Evolutionary conservation across 2,888 invertebrate genomes (phyloP).

Genomic region (Antheraea yamamai): DNA sequence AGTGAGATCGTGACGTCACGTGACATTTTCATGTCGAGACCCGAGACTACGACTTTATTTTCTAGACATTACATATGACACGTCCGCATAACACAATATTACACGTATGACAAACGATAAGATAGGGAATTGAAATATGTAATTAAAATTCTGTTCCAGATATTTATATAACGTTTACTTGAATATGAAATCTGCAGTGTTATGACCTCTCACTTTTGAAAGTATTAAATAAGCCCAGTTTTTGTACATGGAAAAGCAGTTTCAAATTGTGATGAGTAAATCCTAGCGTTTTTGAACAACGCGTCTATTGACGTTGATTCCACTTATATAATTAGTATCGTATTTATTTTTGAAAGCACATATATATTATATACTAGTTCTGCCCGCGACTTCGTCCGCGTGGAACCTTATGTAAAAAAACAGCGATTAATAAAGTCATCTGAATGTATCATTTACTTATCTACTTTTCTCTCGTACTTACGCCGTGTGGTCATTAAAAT

Average conservation of each 20-base stretch:
- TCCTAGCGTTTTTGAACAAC: background rate
- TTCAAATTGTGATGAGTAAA: background rate
- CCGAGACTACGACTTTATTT: background rate
- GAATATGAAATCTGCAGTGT: background rate
- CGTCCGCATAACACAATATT: background rate
- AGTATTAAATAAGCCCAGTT: background rate
- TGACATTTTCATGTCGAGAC: conserved; percentile 9
- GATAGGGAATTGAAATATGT: background rate
- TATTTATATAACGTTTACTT: background rate
- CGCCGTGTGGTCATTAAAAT: too few relatives aligned
- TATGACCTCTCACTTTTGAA: background rate
- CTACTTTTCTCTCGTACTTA: too few relatives aligned
- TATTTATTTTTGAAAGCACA: too few relatives aligned
- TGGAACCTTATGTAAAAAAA: too few relatives aligned
- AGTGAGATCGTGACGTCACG: conserved; percentile 10
- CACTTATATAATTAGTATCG: background rate
- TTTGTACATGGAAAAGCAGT: background rate
- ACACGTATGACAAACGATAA: background rate
- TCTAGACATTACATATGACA: background rate
- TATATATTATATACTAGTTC: too few relatives aligned
- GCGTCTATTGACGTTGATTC: background rate
- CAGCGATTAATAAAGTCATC: too few relatives aligned
- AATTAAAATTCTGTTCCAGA: background rate
- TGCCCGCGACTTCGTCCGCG: too few relatives aligned
- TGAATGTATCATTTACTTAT: too few relatives aligned